Base-by-base conservation (phyloP, 2,888 invertebrate species). In the Teleogryllus oceanicus region DNA sequence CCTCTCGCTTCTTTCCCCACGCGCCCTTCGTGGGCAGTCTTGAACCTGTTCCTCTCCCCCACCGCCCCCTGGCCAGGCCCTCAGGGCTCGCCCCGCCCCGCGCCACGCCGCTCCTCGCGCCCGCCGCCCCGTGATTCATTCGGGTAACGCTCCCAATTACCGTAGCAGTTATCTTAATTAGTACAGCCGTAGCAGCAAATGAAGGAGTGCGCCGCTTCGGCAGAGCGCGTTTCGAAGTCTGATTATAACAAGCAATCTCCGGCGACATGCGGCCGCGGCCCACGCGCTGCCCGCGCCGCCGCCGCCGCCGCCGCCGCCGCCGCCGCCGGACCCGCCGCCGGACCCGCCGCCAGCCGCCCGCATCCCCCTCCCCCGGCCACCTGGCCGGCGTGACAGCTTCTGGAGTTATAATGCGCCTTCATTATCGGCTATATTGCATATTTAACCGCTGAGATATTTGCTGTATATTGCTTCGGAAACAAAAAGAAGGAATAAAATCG, bases 241-340 rank as follows among this genome's bases (percentile, higher is more conserved):
- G 62, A 62, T 62, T 62, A 62, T 62, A 62, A 62, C 62, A 62
- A 62, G 62, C 62, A 62, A 62, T 62, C 62, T 62, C 62, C 62
- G 62, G 62, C 62, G 62, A 62, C 62, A 62, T 16, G 62, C 62
- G 62, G 18, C 62, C 62, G 18, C 16, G 62, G 5, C 13, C 5
- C 16, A 13, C 62, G 2, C 18, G 2, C 16, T 5, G 62, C 62
- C 16, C 4, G 2, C 2, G 2, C 13, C 18, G 4, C 5, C 62
- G 13, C 18, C 62, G 13, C 16, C 16, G 62, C 12, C 62, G 2
- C 16, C 5, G 21, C 21, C 21, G 62, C 62, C 24, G 24, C 21
- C 21, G 21, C 24, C 24, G 24, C 24, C 24, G 24, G 3, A 24
- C 24, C 24, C 21, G 21, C 21, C 21, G 21, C 21, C 21, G 21